Evolutionary conservation across 2,888 invertebrate genomes (phyloP).

Genomic region (Drosophila limbata): DNA sequence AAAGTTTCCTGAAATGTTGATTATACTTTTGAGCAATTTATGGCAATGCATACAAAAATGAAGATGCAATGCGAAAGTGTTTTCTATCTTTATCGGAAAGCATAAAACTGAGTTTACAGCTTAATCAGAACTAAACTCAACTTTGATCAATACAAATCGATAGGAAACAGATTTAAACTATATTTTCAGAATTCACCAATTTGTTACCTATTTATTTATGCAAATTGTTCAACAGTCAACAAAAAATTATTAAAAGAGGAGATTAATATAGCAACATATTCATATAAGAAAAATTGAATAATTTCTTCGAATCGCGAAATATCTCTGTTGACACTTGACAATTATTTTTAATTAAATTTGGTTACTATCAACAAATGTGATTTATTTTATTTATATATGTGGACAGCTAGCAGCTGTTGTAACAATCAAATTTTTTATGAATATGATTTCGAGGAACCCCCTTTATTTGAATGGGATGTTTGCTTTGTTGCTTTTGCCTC

Average conservation of each 20-base stretch:
- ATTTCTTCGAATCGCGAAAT: no score
- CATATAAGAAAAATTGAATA: no score
- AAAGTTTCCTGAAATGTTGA: constrained; percentile 31
- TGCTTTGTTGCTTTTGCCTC: constrained; percentile 40
- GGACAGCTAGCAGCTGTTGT: constrained; percentile 26
- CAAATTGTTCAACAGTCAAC: constrained; percentile 12
- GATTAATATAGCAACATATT: background rate
- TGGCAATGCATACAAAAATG: constrained; percentile 22
- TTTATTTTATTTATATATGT: constrained; percentile 8
- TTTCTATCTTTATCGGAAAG: constrained; percentile 2
- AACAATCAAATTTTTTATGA: constrained; percentile 35
- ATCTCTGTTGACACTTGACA: constrained; percentile 2
- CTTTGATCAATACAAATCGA: constrained; percentile 24
- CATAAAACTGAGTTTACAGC: background rate
- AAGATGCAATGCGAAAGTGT: constrained; percentile 10
- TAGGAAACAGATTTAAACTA: constrained; percentile 32
- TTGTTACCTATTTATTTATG: constrained; percentile 38
- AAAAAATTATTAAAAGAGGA: constrained; percentile 16
- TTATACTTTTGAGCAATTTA: constrained; percentile 29
- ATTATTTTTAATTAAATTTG: constrained; percentile 13
- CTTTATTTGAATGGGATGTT: constrained; percentile 42
- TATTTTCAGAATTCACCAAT: constrained; percentile 12
- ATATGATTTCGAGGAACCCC: constrained; percentile 26
- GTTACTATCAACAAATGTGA: constrained; percentile 12
- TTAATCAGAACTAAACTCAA: constrained; percentile 4